Conservation (phyloP, 2,888 invertebrate genomes). For the Leptopilina myrica region DNA sequence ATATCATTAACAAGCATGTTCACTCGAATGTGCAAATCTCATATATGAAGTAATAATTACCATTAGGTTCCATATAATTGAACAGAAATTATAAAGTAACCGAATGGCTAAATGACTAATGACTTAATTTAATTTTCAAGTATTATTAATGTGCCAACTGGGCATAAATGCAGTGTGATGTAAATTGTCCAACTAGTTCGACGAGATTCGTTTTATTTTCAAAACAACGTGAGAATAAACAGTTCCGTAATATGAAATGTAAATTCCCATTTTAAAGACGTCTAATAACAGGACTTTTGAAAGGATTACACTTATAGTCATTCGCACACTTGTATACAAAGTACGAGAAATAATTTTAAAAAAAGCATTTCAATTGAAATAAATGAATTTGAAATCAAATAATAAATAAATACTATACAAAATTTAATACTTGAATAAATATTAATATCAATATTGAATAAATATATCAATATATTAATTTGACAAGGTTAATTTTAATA, state of each 20-base stretch:
- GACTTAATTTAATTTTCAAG: constrained; percentile 6
- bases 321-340: too few species aligned
- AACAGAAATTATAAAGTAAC: constrained; percentile 4
- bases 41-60: too few species aligned
- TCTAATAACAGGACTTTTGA: constrained; percentile 7
- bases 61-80: background rate
- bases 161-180: constrained; percentile 5
- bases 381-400: too few species aligned
- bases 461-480: background rate
- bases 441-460: background rate
- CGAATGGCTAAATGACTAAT: constrained; percentile 5
- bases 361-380: too few species aligned
- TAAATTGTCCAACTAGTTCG: constrained; percentile 9
- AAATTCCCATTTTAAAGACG: constrained; percentile 9
- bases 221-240: constrained; percentile 1
- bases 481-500: background rate
- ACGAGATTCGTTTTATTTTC: constrained; percentile 1
- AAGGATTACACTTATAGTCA: background rate
- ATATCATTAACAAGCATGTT: too few species aligned
- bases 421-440: too few species aligned
- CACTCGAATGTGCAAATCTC: too few species aligned
- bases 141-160: background rate
- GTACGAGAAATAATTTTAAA: too few species aligned
- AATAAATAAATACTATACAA: too few species aligned
- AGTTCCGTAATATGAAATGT: constrained; percentile 4